Conservation (phyloP, 37 sponge, comb jelly and placozoan species). For the Tethya wilhelma region DNA sequence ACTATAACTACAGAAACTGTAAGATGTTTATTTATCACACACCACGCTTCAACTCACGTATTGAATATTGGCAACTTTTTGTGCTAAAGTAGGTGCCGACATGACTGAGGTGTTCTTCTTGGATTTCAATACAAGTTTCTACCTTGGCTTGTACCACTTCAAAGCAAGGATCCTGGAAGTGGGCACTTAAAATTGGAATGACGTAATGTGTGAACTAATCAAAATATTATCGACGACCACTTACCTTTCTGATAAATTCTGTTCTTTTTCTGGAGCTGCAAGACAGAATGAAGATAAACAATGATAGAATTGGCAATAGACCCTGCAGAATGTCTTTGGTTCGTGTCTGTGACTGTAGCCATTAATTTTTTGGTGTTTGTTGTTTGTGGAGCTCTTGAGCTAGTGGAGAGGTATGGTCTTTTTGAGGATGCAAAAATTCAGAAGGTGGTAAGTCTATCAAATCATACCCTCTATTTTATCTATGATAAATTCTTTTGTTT, state of each 20-base stretch:
- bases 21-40: not conserved
- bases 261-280: too few relatives aligned
- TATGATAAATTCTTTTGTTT: not conserved
- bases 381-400: not conserved
- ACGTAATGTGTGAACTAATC: too few relatives aligned
- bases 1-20: not conserved
- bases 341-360: constrained; percentile 3
- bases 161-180: too few relatives aligned
- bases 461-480: not conserved
- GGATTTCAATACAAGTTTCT: too few relatives aligned
- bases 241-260: too few relatives aligned
- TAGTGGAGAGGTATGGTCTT: constrained; percentile 23
- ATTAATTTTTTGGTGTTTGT: not conserved
- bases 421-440: constrained; percentile 46
- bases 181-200: too few relatives aligned
- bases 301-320: too few relatives aligned
- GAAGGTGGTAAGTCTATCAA: not conserved
- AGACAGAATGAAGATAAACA: too few relatives aligned
- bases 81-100: constrained; percentile 37
- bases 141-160: too few relatives aligned
- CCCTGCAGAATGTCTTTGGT: too few relatives aligned
- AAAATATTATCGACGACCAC: too few relatives aligned
- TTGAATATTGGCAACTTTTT: constrained; percentile 65
- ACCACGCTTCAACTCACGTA: constrained; percentile 56
- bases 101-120: not conserved